phyloP scores from a whole-genome alignment of 2,113 vertebrate species.

The Boleophthalmus pectinirostris region DNA sequence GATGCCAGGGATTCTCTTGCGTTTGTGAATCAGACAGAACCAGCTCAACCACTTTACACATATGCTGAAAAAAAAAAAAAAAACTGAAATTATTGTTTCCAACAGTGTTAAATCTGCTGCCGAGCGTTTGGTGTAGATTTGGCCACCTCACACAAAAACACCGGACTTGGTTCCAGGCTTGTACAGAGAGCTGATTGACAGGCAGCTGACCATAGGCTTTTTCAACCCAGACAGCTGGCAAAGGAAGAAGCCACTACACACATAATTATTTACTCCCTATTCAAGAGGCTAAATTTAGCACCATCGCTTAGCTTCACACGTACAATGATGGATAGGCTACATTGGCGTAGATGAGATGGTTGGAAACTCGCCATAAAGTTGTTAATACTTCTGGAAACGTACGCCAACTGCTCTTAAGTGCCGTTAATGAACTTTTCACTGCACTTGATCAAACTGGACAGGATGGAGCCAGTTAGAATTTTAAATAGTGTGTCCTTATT shows the following conservation, averaged over 20 bases:
- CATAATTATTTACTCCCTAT: constrained; percentile 13
- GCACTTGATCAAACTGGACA: background rate
- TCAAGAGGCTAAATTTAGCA: constrained; percentile 5
- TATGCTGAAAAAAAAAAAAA: background rate
- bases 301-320: background rate
- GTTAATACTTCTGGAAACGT: constrained; percentile 4
- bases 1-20: too few relatives aligned
- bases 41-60: background rate
- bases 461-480: background rate
- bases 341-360: background rate
- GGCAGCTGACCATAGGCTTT: constrained; percentile 1
- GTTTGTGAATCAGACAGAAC: too few relatives aligned
- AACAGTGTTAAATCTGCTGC: too few relatives aligned
- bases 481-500: background rate
- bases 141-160: background rate
- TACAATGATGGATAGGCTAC: constrained; percentile 7
- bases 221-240: constrained; percentile 11
- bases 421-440: constrained; percentile 5
- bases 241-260: constrained; percentile 1
- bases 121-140: background rate
- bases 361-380: background rate
- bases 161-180: constrained; percentile 1
- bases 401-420: constrained; percentile 5
- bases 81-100: background rate
- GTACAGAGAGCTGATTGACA: constrained; percentile 9